phyloP scores from a whole-genome alignment of 2,888 invertebrate species.

The Drosophila leonis region DNA sequence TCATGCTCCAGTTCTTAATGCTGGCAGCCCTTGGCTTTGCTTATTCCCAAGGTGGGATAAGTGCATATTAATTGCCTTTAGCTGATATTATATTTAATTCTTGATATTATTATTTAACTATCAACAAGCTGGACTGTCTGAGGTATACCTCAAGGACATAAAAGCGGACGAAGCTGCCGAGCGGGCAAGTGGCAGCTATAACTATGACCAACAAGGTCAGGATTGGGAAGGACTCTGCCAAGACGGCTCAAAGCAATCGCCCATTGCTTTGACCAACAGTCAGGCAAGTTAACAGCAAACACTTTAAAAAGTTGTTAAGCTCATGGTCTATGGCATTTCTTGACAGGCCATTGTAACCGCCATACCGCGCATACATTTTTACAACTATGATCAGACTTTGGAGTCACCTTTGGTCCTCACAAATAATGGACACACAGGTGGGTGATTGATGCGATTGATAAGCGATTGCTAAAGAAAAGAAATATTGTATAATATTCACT shows the following conservation, averaged over 20 bases:
- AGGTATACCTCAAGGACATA: constrained; percentile 37
- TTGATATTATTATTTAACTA: background rate
- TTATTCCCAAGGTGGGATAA: constrained; percentile 16
- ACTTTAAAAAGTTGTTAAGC: rapidly evolving
- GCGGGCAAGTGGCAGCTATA: too few species aligned
- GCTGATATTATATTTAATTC: too few species aligned
- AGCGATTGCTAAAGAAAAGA: background rate
- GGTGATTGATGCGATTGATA: background rate
- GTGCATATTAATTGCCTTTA: constrained; percentile 7
- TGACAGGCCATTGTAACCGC: constrained; percentile 37
- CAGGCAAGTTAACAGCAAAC: constrained; percentile 34
- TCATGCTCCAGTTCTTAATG: constrained; percentile 19
- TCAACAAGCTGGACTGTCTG: constrained; percentile 28
- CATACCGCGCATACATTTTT: constrained; percentile 56
- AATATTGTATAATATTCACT: background rate
- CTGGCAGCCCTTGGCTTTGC: constrained; percentile 19
- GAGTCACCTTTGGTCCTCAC: constrained; percentile 87
- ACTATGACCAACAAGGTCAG: constrained; percentile 59
- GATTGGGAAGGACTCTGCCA: constrained; percentile 61
- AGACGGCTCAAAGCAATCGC: constrained; percentile 51
- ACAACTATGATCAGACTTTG: constrained; percentile 88
- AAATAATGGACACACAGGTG: constrained; percentile 89
- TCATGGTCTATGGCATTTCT: background rate
- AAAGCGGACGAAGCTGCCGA: constrained; percentile 28
- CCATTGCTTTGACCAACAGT: constrained; percentile 40